Evolutionary conservation across 2,888 invertebrate species (phyloP).

Genomic region (Germaria angustata): DNA sequence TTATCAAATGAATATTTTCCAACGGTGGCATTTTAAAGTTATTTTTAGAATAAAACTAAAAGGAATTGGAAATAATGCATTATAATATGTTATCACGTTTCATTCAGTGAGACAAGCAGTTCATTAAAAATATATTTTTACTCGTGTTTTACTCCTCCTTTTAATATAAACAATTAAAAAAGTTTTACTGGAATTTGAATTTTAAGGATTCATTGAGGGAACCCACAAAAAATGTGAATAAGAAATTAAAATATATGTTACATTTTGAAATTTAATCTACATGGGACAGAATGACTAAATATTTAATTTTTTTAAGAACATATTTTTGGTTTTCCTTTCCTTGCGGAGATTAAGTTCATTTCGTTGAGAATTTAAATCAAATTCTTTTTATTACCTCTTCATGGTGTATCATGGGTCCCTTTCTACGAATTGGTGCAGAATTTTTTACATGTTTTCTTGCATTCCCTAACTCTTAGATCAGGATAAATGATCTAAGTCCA

Average conservation of each 20-base stretch:
- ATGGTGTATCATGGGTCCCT: too few species aligned
- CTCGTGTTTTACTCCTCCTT: not conserved
- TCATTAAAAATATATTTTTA: slow-evolving; percentile 5
- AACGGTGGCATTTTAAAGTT: slow-evolving; percentile 3
- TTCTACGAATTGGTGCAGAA: too few species aligned
- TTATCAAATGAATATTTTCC: not conserved
- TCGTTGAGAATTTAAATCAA: too few species aligned
- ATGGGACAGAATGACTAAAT: too few species aligned
- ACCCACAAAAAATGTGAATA: not conserved
- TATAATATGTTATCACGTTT: not conserved
- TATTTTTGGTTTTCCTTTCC: too few species aligned
- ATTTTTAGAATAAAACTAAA: slow-evolving; percentile 16
- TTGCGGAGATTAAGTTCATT: not conserved
- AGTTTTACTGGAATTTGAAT: not conserved
- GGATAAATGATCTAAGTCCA: too few species aligned
- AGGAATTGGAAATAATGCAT: not conserved
- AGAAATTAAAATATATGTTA: slow-evolving; percentile 48
- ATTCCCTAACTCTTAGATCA: too few species aligned
- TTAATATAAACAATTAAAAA: slow-evolving; percentile 2
- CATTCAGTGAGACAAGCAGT: slow-evolving; percentile 7
- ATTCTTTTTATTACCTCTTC: too few species aligned
- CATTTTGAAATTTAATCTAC: slow-evolving; percentile 40
- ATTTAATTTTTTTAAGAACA: too few species aligned
- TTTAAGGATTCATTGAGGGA: slow-evolving; percentile 51
- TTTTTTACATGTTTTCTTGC: too few species aligned